Evolutionary conservation across 2,888 invertebrate species (phyloP).

Genomic region (Cephus rjabovi): DNA sequence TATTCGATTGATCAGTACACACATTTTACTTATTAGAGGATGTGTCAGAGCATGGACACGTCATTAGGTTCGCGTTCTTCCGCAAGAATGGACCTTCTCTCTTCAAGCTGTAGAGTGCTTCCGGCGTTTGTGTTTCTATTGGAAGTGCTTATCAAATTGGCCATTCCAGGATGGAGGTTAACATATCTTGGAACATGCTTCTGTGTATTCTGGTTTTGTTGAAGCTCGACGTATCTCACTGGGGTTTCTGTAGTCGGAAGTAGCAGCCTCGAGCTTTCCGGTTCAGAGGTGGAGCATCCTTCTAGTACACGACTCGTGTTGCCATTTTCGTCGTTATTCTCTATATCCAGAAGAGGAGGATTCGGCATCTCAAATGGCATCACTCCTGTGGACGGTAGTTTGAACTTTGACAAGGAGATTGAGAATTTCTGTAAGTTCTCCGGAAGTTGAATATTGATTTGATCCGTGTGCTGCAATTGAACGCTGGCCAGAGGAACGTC

Average conservation of each 20-base stretch:
- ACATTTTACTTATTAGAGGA: no score
- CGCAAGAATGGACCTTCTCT: constrained; percentile 27
- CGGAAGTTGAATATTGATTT: constrained; percentile 69
- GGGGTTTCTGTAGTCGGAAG: neutral
- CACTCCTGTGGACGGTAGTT: neutral
- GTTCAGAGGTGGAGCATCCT: constrained; percentile 24
- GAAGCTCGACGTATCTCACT: constrained; percentile 7
- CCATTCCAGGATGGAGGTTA: constrained; percentile 48
- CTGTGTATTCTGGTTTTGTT: constrained; percentile 23
- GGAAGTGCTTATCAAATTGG: constrained; percentile 2
- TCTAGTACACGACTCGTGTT: constrained; percentile 2
- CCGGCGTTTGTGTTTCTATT: neutral
- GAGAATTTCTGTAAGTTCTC: constrained; percentile 67
- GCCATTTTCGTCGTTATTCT: constrained; percentile 14
- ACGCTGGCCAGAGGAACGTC: constrained; percentile 82
- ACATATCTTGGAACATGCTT: constrained; percentile 43
- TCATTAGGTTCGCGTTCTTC: constrained; percentile 30
- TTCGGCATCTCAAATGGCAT: constrained; percentile 23
- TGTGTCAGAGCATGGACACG: constrained; percentile 43
- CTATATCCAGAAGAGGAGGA: constrained; percentile 41
- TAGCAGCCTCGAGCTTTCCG: constrained; percentile 38
- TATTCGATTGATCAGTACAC: neutral
- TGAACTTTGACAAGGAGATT: constrained; percentile 46
- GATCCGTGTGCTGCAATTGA: constrained; percentile 76
- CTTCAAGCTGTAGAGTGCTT: constrained; percentile 31